Evolutionary conservation across 2,888 invertebrate species (phyloP).

Genomic region (Trissoscelio sp.): DNA sequence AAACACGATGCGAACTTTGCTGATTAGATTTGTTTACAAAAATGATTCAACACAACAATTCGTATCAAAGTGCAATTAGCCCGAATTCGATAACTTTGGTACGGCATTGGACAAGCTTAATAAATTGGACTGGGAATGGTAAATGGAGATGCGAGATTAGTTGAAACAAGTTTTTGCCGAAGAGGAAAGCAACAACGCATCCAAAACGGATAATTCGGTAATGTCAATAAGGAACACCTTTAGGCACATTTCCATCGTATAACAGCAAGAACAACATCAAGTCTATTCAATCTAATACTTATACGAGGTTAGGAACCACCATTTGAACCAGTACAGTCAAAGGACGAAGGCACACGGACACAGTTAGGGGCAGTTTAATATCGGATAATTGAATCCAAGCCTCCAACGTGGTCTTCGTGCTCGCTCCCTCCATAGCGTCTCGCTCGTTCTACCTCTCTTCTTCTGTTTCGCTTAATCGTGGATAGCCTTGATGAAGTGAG

Average conservation of each 20-base stretch:
- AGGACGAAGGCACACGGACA: constrained; percentile 73
- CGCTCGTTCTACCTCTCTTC: constrained; percentile 67
- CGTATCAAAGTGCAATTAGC: constrained; percentile 53
- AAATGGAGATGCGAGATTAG: constrained; percentile 55
- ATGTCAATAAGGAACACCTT: constrained; percentile 77
- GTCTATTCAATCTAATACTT: constrained; percentile 83
- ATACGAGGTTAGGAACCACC: constrained; percentile 77
- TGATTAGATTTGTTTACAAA: constrained; percentile 58
- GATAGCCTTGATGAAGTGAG: constrained; percentile 59
- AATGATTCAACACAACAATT: constrained; percentile 41
- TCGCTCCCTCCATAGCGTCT: constrained; percentile 32
- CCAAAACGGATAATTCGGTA: constrained; percentile 71
- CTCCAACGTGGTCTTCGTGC: constrained; percentile 71
- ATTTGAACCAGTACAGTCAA: constrained; percentile 78
- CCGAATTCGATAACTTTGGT: constrained; percentile 45
- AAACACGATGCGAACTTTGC: constrained; percentile 34
- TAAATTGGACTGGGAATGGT: constrained; percentile 52
- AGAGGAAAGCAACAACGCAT: constrained; percentile 49
- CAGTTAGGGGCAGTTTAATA: constrained; percentile 83
- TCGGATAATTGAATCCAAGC: constrained; percentile 83
- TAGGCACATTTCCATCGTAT: constrained; percentile 77
- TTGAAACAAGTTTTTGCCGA: constrained; percentile 55
- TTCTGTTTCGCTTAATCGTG: constrained; percentile 55
- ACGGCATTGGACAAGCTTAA: constrained; percentile 43
- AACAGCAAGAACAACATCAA: constrained; percentile 81